Percentiles rank a stretch among this genome's conserved stretches.
These are phyloP conservation scores for Thysanoteuthis rhombus DNA, from an alignment of 2,888 invertebrate species.

Conservation along the genomic window DNA sequence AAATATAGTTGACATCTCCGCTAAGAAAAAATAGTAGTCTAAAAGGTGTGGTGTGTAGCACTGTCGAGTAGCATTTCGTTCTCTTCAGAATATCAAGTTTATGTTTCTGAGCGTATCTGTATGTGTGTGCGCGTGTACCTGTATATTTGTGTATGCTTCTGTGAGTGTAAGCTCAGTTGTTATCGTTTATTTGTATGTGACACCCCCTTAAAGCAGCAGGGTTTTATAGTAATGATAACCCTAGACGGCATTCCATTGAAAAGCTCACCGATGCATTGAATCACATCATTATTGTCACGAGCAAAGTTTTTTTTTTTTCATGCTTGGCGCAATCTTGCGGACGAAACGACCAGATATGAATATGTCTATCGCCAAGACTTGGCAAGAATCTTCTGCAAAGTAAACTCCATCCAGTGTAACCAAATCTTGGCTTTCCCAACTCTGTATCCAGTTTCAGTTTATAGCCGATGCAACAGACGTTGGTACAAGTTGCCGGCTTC, in stretches of 20 bases:
- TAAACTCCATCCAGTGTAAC: background rate
- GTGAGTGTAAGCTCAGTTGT: background rate
- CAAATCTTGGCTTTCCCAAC: background rate
- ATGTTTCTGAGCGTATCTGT: too few species aligned
- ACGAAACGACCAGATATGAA: background rate
- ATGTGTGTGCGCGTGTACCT: too few species aligned
- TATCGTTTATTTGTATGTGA: too few species aligned
- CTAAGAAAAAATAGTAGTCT: background rate
- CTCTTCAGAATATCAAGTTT: too few species aligned
- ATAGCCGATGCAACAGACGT: too few species aligned
- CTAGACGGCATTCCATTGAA: background rate
- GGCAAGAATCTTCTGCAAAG: background rate
- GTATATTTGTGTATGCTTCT: background rate
- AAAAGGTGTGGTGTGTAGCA: too few species aligned
- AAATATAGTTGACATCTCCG: background rate
- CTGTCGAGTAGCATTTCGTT: too few species aligned
- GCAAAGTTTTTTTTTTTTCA: too few species aligned
- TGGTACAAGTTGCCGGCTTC: too few species aligned
- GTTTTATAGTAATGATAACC: background rate
- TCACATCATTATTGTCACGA: background rate
- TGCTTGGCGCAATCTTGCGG: fast-evolving
- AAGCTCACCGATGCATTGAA: background rate
- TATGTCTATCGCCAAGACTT: background rate
- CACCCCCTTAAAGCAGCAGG: background rate
- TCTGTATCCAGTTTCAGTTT: too few species aligned